phyloP scores from a whole-genome alignment of 2,888 invertebrate species.

The Allacma fusca region DNA sequence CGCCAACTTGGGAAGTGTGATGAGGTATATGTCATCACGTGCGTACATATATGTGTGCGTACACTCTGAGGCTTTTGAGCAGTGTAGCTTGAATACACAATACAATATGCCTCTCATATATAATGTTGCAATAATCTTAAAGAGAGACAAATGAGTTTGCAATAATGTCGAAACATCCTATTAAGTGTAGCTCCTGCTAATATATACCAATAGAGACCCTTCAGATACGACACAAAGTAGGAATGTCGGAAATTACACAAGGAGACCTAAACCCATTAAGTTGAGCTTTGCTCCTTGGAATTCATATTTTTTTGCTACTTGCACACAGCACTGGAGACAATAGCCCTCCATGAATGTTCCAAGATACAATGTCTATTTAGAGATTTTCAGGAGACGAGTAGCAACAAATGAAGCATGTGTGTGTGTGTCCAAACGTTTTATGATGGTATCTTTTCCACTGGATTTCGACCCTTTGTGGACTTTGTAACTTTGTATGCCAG shows the following conservation, averaged over 20 bases:
- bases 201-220: too few species aligned
- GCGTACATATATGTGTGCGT: background rate
- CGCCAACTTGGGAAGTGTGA: too few species aligned
- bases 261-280: too few species aligned
- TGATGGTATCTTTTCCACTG: background rate
- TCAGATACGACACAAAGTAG: too few species aligned
- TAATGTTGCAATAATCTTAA: background rate
- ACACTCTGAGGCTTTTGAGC: too few species aligned
- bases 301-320: too few species aligned
- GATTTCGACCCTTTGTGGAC: background rate
- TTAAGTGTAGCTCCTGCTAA: background rate
- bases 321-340: too few species aligned
- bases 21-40: background rate
- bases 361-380: conserved; percentile 4
- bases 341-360: background rate
- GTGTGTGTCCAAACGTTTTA: background rate
- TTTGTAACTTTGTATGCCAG: too few species aligned
- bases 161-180: background rate
- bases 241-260: too few species aligned
- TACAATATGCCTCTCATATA: too few species aligned
- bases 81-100: too few species aligned
- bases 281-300: too few species aligned
- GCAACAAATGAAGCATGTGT: conserved; percentile 13
- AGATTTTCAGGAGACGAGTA: background rate
- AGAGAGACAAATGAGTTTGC: background rate